Evolutionary conservation across 2,797 vertebrate genomes (phyloP).

Genomic region (Macropodus opercularis): DNA sequence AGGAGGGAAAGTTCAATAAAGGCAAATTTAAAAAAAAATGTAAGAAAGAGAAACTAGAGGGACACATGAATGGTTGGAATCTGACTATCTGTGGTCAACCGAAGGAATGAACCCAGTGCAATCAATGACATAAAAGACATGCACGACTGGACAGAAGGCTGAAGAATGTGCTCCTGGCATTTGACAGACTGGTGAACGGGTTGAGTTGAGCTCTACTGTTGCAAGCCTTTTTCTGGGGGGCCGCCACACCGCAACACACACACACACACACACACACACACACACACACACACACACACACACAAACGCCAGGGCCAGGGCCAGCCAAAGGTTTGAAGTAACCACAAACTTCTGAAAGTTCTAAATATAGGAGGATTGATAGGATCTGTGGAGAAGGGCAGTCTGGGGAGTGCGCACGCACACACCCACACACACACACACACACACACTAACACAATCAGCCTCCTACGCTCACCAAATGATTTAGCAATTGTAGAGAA

Average conservation of each 20-base stretch:
- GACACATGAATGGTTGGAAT: slow-evolving; percentile 57
- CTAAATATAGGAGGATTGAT: slow-evolving; percentile 75
- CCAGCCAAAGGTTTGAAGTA: slow-evolving; percentile 71
- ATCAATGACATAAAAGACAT: slow-evolving; percentile 38
- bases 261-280: slow-evolving; percentile 17
- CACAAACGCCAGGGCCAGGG: slow-evolving; percentile 22
- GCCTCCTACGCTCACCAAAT: slow-evolving; percentile 32
- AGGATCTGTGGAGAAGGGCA: slow-evolving; percentile 61
- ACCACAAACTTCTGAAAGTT: slow-evolving; percentile 71
- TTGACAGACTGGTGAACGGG: slow-evolving; percentile 32
- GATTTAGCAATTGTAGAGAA: slow-evolving; percentile 37
- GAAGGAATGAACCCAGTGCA: slow-evolving; percentile 48
- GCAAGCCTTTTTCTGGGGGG: slow-evolving; percentile 56
- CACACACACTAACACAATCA: slow-evolving; percentile 16
- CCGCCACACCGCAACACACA: slow-evolving; percentile 51
- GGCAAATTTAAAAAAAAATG: slow-evolving; percentile 2
- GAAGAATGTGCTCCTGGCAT: slow-evolving; percentile 48
- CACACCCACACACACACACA: slow-evolving; percentile 26
- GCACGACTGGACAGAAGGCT: slow-evolving; percentile 33
- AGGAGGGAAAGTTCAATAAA: background rate
- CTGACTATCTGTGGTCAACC: slow-evolving; percentile 58
- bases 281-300: slow-evolving; percentile 10
- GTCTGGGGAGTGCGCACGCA: slow-evolving; percentile 5
- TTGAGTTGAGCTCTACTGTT: slow-evolving; percentile 60
- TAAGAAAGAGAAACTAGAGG: background rate